A percentile compares a stretch with the other conserved stretches of the same genome.
These are phyloP conservation scores for Corbicula japonica DNA, from an alignment of 2,888 invertebrate species.

Conservation along the genomic window DNA sequence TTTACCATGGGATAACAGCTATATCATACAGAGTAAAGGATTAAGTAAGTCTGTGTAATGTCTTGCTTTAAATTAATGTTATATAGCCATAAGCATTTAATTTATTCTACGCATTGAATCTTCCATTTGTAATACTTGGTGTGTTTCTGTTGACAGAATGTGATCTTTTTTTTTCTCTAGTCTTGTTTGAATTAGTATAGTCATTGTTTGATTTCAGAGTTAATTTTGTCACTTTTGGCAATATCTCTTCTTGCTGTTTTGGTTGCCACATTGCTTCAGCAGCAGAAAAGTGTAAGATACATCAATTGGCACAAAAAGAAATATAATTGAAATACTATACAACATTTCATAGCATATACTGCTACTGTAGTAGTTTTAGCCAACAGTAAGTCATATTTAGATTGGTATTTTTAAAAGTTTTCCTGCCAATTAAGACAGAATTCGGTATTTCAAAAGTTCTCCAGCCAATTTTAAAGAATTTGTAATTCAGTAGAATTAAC, in stretches of 20 bases:
- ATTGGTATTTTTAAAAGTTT: neutral
- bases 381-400: too few species aligned
- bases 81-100: constrained; percentile 40
- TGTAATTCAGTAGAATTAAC: neutral
- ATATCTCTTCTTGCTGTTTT: neutral
- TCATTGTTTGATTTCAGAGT: constrained; percentile 18
- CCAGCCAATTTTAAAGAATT: neutral
- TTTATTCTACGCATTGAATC: constrained; percentile 36
- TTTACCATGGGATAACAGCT: too few species aligned
- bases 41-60: constrained; percentile 13
- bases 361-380: neutral
- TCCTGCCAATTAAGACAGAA: neutral
- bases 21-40: too few species aligned
- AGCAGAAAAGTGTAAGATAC: too few species aligned
- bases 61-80: constrained; percentile 21
- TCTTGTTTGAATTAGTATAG: constrained; percentile 29
- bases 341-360: neutral
- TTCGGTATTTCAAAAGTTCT: neutral
- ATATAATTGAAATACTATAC: neutral
- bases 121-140: constrained; percentile 39
- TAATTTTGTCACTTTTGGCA: constrained; percentile 6
- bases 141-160: constrained; percentile 27
- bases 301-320: too few species aligned
- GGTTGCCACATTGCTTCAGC: constrained; percentile 10
- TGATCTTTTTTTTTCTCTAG: constrained; percentile 34